Conservation (phyloP, 2,888 invertebrate genomes). For the Caenorhabditis sp. region DNA sequence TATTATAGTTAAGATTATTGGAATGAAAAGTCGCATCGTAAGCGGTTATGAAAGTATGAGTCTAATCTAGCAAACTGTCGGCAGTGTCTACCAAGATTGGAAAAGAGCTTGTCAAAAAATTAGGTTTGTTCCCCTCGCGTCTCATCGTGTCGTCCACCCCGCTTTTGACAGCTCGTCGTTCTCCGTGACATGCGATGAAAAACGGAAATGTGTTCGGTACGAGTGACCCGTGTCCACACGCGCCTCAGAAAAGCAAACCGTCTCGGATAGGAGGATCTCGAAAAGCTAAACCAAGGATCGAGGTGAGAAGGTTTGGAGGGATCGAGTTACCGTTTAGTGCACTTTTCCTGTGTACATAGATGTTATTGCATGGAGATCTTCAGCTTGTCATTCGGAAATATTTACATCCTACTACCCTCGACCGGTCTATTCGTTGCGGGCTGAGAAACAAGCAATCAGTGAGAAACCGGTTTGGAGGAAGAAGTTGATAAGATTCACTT, state of each 20-base stretch:
- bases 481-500: slow-evolving; percentile 35
- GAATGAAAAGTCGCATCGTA: slow-evolving; percentile 38
- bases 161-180: slow-evolving; percentile 60
- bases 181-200: slow-evolving; percentile 60
- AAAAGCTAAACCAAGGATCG: neutral
- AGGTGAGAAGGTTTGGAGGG: slow-evolving; percentile 28
- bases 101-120: slow-evolving; percentile 64
- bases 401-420: neutral
- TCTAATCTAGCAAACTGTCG: slow-evolving; percentile 50
- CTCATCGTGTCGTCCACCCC: slow-evolving; percentile 57
- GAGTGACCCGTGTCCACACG: slow-evolving; percentile 68
- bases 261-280: slow-evolving; percentile 8
- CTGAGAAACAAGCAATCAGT: slow-evolving; percentile 42
- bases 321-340: slow-evolving; percentile 52
- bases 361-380: slow-evolving; percentile 29
- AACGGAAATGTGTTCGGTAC: slow-evolving; percentile 62
- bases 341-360: slow-evolving; percentile 45
- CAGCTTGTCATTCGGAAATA: neutral
- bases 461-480: slow-evolving; percentile 40
- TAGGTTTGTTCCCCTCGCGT: slow-evolving; percentile 4
- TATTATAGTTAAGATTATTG: slow-evolving; percentile 35
- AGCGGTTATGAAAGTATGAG: slow-evolving; percentile 25
- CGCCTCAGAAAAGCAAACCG: slow-evolving; percentile 54
- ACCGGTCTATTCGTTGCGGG: slow-evolving; percentile 16
- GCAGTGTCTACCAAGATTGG: slow-evolving; percentile 29